Base-by-base conservation (phyloP, 2,113 vertebrate genomes). In the Macaca mulatta region DNA sequence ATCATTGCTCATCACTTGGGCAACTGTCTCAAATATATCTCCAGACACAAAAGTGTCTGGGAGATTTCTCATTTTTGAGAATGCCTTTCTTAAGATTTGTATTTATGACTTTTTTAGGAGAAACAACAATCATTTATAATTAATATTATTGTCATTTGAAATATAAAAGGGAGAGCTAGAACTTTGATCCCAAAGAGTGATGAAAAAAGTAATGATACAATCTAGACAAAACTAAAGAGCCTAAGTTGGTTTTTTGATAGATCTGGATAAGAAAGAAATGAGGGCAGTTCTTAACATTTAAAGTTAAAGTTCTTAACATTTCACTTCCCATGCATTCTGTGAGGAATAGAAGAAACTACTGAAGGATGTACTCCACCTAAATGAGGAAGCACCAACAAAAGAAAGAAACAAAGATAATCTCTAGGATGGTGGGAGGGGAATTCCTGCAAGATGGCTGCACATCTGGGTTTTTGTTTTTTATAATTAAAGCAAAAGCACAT, bases 91-190 rank as follows among this genome's bases (percentile, higher is more conserved):
- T 92, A 89, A 97, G 93, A 97, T 95, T 98, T 97, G 96, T 87
- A 98, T 98, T 96, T 97, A 69, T 90, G 92, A 87, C 57, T 82
- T 59, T 98, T 98, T 98, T 96, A 97, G 97, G 97, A 96, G 93
- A 97, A 98, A 98, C 79, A 98, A 97, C 96, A 98, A 97, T 96
- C 98, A 97, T 98, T 98, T 97, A 55, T 97, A 97, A 91, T 93
- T 96, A 50, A 67, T 93, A 69, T 97, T 97, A 96, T 94, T 98
- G 87, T 94, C 52, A 90, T 92, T 96, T 98, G 96, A 98, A 98
- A 97, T 55, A 90, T 89, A 95, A 98, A 98, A 96, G 57, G 94
- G 69, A 97, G 52, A 92, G 92, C 95, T 67, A 97, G 89, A 98
- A 94, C 72, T 96, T 98, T 97, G 94, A 94, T 98, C 94, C 79